Conservation (phyloP, 2,797 vertebrate genomes). For the Mormyrus hasselquistii region DNA sequence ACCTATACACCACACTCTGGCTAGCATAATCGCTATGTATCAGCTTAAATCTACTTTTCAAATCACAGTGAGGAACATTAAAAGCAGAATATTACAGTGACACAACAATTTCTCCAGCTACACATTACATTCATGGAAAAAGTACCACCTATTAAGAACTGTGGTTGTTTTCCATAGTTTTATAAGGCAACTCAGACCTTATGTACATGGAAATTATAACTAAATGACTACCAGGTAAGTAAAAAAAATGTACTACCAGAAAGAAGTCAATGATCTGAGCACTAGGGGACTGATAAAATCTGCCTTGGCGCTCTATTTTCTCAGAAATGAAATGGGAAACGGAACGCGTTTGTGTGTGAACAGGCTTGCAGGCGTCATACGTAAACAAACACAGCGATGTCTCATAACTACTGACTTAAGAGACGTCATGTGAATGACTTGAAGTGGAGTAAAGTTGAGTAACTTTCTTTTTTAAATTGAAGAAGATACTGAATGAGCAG, state of each 20-base stretch:
- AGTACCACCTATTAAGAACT: constrained; percentile 29
- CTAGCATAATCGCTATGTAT: not conserved
- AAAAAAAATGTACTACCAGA: not conserved
- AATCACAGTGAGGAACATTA: not conserved
- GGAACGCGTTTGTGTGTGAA: not conserved
- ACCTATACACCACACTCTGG: not conserved
- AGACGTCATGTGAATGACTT: not conserved
- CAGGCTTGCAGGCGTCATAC: not conserved
- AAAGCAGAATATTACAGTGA: not conserved
- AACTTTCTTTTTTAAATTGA: not conserved
- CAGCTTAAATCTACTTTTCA: not conserved
- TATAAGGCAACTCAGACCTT: constrained; percentile 39
- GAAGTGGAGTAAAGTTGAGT: not conserved
- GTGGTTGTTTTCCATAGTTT: constrained; percentile 45
- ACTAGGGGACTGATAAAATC: not conserved
- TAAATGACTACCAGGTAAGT: not conserved
- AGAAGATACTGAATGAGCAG: not conserved
- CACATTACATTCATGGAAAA: constrained; percentile 50
- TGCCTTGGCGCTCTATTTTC: not conserved
- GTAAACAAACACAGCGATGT: not conserved
- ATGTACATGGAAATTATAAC: not conserved
- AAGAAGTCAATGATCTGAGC: not conserved
- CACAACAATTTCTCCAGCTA: not conserved
- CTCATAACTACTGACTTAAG: not conserved
- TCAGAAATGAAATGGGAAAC: constrained; percentile 3